phyloP scores from a whole-genome alignment of 2,888 invertebrate species.

The Dromius quadrimaculatus region DNA sequence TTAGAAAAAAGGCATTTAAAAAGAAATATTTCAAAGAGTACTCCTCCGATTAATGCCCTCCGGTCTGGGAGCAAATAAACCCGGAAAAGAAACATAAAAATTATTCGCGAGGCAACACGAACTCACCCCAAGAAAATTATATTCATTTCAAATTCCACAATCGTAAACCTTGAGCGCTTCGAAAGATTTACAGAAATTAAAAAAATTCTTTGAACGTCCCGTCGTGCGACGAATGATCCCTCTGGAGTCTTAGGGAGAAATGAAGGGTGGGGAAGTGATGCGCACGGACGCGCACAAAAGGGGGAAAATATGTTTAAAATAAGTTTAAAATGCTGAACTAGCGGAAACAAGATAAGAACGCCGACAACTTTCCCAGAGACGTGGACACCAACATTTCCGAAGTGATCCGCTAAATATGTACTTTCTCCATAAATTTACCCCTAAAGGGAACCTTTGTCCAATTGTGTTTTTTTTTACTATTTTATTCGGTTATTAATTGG shows the following conservation, averaged over 20 bases:
- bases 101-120: conserved; percentile 23
- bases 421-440: no score
- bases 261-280: background rate
- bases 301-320: conserved; percentile 52
- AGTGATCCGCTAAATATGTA: no score
- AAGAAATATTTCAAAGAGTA: conserved; percentile 7
- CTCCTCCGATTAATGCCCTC: conserved; percentile 18
- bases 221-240: conserved; percentile 28
- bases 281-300: conserved; percentile 39
- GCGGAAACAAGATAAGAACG: conserved; percentile 50
- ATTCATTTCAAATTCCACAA: conserved; percentile 52
- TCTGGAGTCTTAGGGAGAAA: conserved; percentile 4
- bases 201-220: conserved; percentile 44
- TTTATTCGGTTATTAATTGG: no score
- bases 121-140: conserved; percentile 41
- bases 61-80: conserved; percentile 7
- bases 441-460: no score
- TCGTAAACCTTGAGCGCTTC: conserved; percentile 42
- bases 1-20: conserved; percentile 2
- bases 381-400: background rate
- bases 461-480: no score
- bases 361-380: background rate
- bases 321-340: conserved; percentile 52
- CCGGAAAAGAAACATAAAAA: conserved; percentile 36
- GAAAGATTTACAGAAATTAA: conserved; percentile 52